These are phyloP conservation scores for Heliocidaris tuberculata DNA, from an alignment of 35 echinoderm and acorn worm genomes.

Conservation along the genomic window DNA sequence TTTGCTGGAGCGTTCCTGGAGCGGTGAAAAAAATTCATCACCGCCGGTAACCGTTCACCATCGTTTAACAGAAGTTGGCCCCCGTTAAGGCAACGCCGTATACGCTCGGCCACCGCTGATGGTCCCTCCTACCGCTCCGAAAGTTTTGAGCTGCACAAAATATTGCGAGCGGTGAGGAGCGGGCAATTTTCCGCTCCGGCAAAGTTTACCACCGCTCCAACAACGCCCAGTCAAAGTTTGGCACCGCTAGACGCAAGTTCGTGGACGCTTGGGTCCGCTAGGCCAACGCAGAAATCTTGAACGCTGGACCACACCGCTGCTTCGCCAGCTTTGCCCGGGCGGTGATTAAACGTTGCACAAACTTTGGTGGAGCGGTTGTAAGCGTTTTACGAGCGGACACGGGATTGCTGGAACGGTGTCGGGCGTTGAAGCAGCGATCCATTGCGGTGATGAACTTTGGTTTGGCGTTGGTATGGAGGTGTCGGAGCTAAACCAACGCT, in stretches of 20 bases:
- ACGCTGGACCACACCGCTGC: constrained; percentile 21
- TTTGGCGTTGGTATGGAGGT: constrained; percentile 38
- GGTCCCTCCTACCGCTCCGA: constrained; percentile 18
- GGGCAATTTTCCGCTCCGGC: too few species aligned
- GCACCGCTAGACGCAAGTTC: constrained; percentile 23
- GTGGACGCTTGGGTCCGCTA: constrained; percentile 36
- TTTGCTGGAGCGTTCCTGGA: not conserved
- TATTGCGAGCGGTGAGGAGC: not conserved
- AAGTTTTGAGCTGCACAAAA: not conserved
- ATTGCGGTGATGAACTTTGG: constrained; percentile 39
- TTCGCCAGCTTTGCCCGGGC: constrained; percentile 39
- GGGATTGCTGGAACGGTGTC: constrained; percentile 35
- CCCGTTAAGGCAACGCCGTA: constrained; percentile 29
- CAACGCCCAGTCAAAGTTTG: constrained; percentile 41
- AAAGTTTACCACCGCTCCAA: not conserved
- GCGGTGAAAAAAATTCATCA: constrained; percentile 19
- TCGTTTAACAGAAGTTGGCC: constrained; percentile 34
- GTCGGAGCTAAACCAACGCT: constrained; percentile 8
- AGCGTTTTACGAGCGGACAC: constrained; percentile 13
- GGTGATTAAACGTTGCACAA: constrained; percentile 42
- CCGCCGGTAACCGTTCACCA: constrained; percentile 26
- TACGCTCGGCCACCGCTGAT: constrained; percentile 33
- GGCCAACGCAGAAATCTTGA: constrained; percentile 42
- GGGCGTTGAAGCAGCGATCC: constrained; percentile 35
- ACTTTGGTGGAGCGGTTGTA: constrained; percentile 24